Base-by-base conservation (phyloP, 2,797 vertebrate species). In the Atherinosoma microstoma region DNA sequence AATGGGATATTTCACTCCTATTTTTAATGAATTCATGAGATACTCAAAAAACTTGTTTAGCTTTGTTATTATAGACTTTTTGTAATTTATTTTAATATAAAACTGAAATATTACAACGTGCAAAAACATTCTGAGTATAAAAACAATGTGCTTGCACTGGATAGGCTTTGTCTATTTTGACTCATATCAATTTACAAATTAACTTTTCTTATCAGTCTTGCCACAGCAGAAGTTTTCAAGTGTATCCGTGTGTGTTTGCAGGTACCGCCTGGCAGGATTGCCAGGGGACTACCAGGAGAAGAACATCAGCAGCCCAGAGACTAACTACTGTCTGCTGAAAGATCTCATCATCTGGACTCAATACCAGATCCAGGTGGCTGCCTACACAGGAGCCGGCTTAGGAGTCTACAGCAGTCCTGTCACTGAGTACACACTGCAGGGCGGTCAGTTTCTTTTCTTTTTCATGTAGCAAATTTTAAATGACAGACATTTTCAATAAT, bases 301-400 rank as follows among this genome's bases (percentile, higher is more conserved):
- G 90, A 97, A 98, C 92, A 98, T 99, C 93, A 97, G 93, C 92
- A 97, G 96, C 76, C 96, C 98, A 0, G 98, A 99, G 92, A 96
- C 96, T 80, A 98, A 96, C 95, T 97, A 98, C 94, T 99, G 97
- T 92, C 93, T 98, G 78, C 94, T 99, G 66, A 96, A 95, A 18
- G 97, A 99, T 83, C 95, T 99, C 83, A 99, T 98, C 92, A 96
- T 99, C 91, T 99, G 98, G 98, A 99, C 98, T 0, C 97, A 98
- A 86, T 99, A 99, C 76, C 97, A 99, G 84, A 98, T 99, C 92
- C 97, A 99, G 93, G 97, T 99, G 95, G 97, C 97, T 0, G 97
- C 97, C 6, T 98, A 96, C 94, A 99, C 97, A 0, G 96, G 96
- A 30, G 97, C 96, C 0, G 98, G 98, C 36, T 93, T 98, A 80